Conservation (phyloP, 2,888 invertebrate species). For the Fragum whitleyi region DNA sequence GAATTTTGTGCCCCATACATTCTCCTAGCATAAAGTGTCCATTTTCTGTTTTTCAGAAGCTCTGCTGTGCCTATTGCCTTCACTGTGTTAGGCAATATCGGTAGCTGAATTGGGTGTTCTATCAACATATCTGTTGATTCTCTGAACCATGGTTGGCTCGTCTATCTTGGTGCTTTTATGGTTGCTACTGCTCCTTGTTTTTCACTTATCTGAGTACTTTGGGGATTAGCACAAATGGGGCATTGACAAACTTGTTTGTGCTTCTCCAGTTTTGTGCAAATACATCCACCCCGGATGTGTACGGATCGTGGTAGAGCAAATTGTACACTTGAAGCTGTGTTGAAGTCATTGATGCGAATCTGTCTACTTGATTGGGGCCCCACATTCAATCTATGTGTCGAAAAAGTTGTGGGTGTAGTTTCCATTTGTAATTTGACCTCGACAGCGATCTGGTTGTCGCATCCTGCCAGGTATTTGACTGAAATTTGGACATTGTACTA, state of each 20-base stretch:
- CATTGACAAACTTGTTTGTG: constrained; percentile 53
- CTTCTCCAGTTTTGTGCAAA: constrained; percentile 36
- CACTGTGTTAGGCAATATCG: background rate
- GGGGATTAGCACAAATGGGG: constrained; percentile 40
- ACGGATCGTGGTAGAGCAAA: constrained; percentile 32
- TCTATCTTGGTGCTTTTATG: constrained; percentile 43
- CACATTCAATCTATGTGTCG: constrained; percentile 29
- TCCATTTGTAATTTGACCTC: constrained; percentile 44
- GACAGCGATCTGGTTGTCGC: constrained; percentile 26
- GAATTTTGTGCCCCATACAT: constrained; percentile 10
- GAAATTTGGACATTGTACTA: constrained; percentile 29
- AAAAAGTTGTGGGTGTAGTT: constrained; percentile 38
- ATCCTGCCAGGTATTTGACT: constrained; percentile 40
- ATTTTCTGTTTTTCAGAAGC: background rate
- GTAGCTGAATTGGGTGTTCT: constrained; percentile 9
- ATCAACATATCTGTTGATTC: constrained; percentile 20
- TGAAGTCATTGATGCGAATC: constrained; percentile 23
- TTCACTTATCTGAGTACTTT: constrained; percentile 25
- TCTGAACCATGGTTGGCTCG: constrained; percentile 28
- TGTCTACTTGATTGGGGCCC: constrained; percentile 39
- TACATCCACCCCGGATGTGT: constrained; percentile 34
- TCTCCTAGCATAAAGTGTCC: constrained; percentile 12
- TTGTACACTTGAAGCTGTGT: constrained; percentile 39
- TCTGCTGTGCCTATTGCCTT: constrained; percentile 24
- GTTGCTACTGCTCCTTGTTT: constrained; percentile 21